phyloP scores from a whole-genome alignment of 2,888 invertebrate species.

The Drosophila neotestacea region DNA sequence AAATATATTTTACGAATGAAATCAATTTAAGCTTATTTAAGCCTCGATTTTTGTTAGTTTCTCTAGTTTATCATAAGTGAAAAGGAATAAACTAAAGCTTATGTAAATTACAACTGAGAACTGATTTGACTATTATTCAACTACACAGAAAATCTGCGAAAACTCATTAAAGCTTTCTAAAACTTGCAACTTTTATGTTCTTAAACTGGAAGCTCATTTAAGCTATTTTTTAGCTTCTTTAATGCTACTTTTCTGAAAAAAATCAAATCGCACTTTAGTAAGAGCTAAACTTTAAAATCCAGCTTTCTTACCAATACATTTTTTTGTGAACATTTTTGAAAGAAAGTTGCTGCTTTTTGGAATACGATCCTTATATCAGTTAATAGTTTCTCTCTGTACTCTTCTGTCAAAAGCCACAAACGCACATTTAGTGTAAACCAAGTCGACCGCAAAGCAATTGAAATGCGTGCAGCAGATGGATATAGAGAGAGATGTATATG shows the following conservation, averaged over 20 bases:
- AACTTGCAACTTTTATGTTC: neutral
- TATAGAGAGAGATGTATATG: neutral
- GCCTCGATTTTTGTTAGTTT: neutral
- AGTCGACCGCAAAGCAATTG: slow-evolving; percentile 75
- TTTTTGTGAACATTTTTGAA: neutral
- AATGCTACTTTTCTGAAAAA: neutral
- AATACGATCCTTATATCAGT: slow-evolving; percentile 11
- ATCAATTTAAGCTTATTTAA: slow-evolving; percentile 8
- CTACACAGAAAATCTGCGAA: too few relatives aligned
- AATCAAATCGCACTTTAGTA: neutral
- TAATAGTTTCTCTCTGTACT: slow-evolving; percentile 4
- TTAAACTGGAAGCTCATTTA: too few relatives aligned
- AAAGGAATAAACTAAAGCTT: neutral
- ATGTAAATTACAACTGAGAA: too few relatives aligned
- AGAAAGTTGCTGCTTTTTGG: neutral
- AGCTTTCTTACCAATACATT: neutral
- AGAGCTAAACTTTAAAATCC: neutral
- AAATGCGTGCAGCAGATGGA: slow-evolving; percentile 53
- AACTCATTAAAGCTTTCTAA: too few relatives aligned
- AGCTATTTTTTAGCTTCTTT: neutral
- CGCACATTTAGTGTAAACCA: slow-evolving; percentile 72
- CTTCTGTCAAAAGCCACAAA: slow-evolving; percentile 59
- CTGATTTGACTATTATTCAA: too few relatives aligned
- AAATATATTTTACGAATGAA: slow-evolving; percentile 8
- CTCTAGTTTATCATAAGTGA: neutral